Evolutionary conservation across 2,888 invertebrate genomes (phyloP).

Genomic region (Crossocerus cetratus): DNA sequence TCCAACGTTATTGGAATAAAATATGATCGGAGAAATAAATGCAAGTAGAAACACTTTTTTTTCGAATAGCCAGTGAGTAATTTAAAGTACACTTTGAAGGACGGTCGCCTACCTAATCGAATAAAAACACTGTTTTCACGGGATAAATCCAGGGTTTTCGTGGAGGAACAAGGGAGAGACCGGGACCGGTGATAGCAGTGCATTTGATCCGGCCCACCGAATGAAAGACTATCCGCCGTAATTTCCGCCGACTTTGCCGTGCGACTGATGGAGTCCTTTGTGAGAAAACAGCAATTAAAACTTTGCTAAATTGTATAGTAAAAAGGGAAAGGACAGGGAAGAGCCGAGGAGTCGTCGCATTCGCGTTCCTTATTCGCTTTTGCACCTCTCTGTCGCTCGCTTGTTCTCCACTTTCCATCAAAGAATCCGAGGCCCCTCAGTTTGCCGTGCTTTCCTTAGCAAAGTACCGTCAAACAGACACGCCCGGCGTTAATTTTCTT

Average conservation of each 20-base stretch:
- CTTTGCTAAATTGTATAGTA: constrained; percentile 10
- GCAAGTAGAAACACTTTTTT: no score
- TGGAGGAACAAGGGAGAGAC: background rate
- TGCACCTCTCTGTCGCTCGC: no score
- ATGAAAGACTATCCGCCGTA: constrained; percentile 3
- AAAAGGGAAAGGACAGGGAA: background rate
- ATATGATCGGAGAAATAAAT: no score
- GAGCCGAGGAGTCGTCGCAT: background rate
- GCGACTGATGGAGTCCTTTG: constrained; percentile 1
- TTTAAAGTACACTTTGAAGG: no score
- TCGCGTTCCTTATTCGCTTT: background rate
- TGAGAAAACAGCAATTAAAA: constrained; percentile 21
- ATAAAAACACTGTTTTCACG: no score
- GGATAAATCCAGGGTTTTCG: no score
- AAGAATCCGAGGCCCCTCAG: no score
- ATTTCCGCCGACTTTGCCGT: constrained; percentile 26
- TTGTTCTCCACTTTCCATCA: no score
- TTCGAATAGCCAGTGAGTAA: no score
- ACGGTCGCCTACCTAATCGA: no score
- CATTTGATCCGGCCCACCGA: constrained; percentile 3
- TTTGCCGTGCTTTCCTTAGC: background rate
- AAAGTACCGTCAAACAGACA: constrained; percentile 1
- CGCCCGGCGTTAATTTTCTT: no score
- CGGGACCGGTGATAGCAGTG: background rate
- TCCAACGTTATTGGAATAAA: no score